Base-by-base conservation (phyloP, 2,888 invertebrate genomes). In the Xanthorhoe designata region DNA sequence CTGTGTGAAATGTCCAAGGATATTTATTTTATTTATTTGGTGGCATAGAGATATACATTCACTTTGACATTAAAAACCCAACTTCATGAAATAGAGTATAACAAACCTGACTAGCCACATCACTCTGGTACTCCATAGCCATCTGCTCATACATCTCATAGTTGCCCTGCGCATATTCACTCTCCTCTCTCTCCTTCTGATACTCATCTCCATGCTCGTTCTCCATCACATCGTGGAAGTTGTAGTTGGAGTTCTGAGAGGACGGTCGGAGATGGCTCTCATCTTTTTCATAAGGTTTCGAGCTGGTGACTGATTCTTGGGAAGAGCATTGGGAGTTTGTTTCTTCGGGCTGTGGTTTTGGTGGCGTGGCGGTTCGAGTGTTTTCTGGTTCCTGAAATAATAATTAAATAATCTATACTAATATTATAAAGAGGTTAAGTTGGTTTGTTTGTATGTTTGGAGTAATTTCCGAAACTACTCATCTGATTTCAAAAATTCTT, bases 111-210 rank as follows among this genome's bases (percentile, higher is more conserved):
- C 82, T 88, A 4, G 90, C 91, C 0, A 91, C 90, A 67, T 91
- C 90, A 68, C 88, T 89, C 76, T 92, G 92, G 58, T 92, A 92
- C n/a, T 89, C 91, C 91, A 92, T 90, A 0, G 92, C 92, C 75
- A 92, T 71, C 9, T 90, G 92, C 35, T 92, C 92, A 47, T 90
- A 91, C 83, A 92, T 87, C 69, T 92, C 92, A 54, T 92, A 92
- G 61, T 85, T 86, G 13, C 82, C 87, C 0, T 84, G 82, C 13
- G 84, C 86, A 53, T 90, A 90, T 2, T 49, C 66, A 13, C 82
- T 83, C 58, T 86, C 85, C 6, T 84, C 87, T 1, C 73, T 65
- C 29, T 81, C 80, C 50, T 87, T 87, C 15, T 69, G 72, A 63
- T 85, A 86, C 59, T 17, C 57, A n/a, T 63, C 52, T 17, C 35